Conservation (phyloP, 2,888 invertebrate genomes). For the Polyommatus icarus region DNA sequence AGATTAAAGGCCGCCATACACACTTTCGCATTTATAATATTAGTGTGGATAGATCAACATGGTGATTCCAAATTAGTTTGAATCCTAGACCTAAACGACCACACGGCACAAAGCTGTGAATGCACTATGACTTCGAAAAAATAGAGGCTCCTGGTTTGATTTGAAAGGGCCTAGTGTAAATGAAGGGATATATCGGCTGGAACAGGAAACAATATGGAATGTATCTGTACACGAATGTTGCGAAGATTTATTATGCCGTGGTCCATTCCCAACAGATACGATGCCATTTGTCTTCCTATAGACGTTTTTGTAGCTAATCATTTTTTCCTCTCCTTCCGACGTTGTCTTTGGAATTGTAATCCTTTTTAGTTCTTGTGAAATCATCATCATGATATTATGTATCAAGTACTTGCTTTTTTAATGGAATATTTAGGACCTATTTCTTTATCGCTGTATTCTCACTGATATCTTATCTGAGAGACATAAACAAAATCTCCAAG, state of each 20-base stretch:
- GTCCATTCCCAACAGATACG: conserved; percentile 12
- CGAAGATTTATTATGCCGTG: conserved; percentile 9
- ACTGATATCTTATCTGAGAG: no score
- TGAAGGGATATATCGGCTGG: not conserved
- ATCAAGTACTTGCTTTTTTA: no score
- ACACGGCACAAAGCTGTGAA: not conserved
- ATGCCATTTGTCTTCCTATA: conserved; percentile 13
- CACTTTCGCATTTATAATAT: no score
- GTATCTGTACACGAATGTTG: conserved; percentile 16
- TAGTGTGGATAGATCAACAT: no score
- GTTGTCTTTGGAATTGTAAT: not conserved
- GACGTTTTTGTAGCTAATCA: conserved; percentile 16
- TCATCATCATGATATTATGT: not conserved
- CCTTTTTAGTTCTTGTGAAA: no score
- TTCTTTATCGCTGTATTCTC: no score
- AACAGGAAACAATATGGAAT: conserved; percentile 1
- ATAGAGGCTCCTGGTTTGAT: not conserved
- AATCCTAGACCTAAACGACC: not conserved
- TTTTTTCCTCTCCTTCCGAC: not conserved
- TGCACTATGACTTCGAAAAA: not conserved
- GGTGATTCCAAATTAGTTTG: no score
- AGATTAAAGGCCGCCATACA: no score
- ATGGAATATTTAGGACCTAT: no score
- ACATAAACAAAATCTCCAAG: no score
- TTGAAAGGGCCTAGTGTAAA: not conserved